phyloP scores from a whole-genome alignment of 1,140 invertebrate species.

The Phenacoccus solenopsis region DNA sequence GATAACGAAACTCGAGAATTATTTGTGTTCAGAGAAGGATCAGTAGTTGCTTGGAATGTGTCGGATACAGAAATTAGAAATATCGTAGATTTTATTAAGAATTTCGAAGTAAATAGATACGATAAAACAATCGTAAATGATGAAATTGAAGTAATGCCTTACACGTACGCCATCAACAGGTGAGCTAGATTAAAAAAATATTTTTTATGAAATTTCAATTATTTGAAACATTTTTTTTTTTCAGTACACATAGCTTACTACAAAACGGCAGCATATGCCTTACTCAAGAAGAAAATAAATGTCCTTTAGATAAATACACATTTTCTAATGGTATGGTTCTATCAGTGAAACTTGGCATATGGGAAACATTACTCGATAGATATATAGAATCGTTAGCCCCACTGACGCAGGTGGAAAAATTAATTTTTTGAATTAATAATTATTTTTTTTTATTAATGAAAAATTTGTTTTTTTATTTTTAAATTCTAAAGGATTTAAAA shows the following conservation, averaged over 20 bases:
- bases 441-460: background rate
- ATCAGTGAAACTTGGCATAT: conserved; percentile 82
- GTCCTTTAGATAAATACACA: conserved; percentile 55
- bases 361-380: conserved; percentile 71
- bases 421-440: background rate
- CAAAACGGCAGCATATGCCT: conserved; percentile 34
- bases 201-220: background rate
- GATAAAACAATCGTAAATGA: conserved; percentile 48
- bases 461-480: background rate
- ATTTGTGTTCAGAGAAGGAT: conserved; percentile 77
- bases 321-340: conserved; percentile 83
- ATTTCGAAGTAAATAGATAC: conserved; percentile 54
- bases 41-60: conserved; percentile 87
- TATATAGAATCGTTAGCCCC: conserved; percentile 71
- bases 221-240: conserved; percentile 22
- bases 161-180: conserved; percentile 41
- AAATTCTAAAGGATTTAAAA: conserved; percentile 49
- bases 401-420: conserved; percentile 41
- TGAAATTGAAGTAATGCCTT: conserved; percentile 75
- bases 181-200: background rate
- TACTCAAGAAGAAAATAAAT: conserved; percentile 24
- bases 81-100: conserved; percentile 56
- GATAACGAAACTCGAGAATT: conserved; percentile 57
- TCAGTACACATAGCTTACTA: conserved; percentile 35
- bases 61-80: conserved; percentile 65